Conservation (phyloP, 2,113 vertebrate genomes). For the Chiloscyllium plagiosum region DNA sequence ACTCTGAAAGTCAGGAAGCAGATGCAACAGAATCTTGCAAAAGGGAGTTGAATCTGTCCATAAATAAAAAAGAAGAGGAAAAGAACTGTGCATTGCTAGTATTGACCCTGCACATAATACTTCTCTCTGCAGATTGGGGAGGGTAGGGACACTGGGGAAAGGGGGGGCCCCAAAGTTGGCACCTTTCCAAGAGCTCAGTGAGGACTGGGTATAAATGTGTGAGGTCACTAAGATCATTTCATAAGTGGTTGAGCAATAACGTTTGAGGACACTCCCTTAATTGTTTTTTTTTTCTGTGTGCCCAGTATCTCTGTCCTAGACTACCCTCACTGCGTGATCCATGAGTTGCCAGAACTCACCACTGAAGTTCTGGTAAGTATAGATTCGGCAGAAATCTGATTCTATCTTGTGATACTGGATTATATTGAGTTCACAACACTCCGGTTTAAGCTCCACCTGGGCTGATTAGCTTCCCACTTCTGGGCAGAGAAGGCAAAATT, state of each 20-base stretch:
- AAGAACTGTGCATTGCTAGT: background rate
- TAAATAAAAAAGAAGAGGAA: background rate
- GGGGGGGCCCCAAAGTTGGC: background rate
- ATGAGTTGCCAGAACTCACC: conserved; percentile 86
- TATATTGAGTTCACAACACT: background rate
- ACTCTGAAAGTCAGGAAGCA: background rate
- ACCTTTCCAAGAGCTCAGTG: background rate
- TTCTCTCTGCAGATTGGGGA: too few species aligned
- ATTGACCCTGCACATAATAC: too few species aligned
- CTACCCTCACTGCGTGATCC: conserved; percentile 79
- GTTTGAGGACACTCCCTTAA: too few species aligned
- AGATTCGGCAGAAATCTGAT: background rate
- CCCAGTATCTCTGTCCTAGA: conserved; percentile 83
- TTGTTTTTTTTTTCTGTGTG: conserved; percentile 25
- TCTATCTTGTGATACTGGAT: background rate
- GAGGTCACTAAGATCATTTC: background rate
- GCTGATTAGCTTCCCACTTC: background rate
- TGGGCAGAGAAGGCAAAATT: background rate
- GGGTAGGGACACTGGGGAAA: background rate
- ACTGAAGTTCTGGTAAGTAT: conserved; percentile 89
- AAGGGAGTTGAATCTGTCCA: background rate
- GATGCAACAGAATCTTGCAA: background rate
- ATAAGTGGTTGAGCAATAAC: background rate
- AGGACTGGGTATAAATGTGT: background rate
- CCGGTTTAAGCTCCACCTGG: background rate